These are phyloP conservation scores for Calephelis perditalis DNA, from an alignment of 2,888 invertebrate genomes.

Conservation along the genomic window DNA sequence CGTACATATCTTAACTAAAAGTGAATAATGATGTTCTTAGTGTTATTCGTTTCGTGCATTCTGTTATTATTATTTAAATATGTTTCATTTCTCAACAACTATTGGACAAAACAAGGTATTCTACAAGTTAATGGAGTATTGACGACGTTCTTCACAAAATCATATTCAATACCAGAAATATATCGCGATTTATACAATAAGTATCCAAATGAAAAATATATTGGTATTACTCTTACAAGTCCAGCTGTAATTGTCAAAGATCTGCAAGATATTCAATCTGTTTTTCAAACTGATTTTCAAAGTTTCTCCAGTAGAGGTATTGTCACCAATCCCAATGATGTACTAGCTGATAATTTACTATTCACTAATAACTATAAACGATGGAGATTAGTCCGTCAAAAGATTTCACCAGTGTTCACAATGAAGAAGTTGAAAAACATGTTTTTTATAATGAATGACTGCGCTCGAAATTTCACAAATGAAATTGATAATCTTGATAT, in stretches of 20 bases:
- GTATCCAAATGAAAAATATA: constrained; percentile 19
- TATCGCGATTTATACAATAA: constrained; percentile 25
- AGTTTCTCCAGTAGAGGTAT: constrained; percentile 46
- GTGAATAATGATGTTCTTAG: background rate
- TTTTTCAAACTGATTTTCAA: constrained; percentile 41
- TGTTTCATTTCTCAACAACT: constrained; percentile 16
- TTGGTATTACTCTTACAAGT: constrained; percentile 22
- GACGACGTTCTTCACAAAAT: constrained; percentile 21
- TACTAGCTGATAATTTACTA: constrained; percentile 44
- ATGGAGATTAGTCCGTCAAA: constrained; percentile 60
- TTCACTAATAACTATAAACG: constrained; percentile 43
- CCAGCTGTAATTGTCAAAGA: constrained; percentile 41
- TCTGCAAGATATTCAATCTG: constrained; percentile 39
- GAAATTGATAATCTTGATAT: constrained; percentile 36
- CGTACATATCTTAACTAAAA: background rate
- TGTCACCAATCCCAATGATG: constrained; percentile 36
- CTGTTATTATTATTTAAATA: constrained; percentile 15
- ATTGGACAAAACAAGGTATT: constrained; percentile 26
- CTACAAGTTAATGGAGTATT: constrained; percentile 25
- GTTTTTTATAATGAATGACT: constrained; percentile 51
- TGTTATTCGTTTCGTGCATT: background rate
- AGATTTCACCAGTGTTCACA: constrained; percentile 54
- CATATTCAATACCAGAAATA: constrained; percentile 25
- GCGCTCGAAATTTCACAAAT: constrained; percentile 46
- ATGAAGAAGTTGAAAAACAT: constrained; percentile 53